A percentile compares a stretch with the other conserved stretches of the same genome.
Conservation (phyloP, 2,888 invertebrate species). For the Matsumyia berberina region DNA sequence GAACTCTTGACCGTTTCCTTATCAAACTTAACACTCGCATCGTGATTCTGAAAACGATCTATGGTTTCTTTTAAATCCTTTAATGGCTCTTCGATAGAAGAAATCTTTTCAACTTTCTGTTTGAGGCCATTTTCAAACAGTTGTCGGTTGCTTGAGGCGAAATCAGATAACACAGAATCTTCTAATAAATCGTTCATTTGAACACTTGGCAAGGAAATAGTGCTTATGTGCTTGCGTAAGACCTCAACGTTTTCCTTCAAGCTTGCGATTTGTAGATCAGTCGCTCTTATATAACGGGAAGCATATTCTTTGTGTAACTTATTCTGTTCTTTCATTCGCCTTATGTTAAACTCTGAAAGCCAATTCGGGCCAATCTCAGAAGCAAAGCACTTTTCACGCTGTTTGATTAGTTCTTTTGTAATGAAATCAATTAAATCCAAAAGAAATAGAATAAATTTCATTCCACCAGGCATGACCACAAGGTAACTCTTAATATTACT, state of each 20-base stretch:
- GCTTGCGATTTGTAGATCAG: conserved; percentile 76
- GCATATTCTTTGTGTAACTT: conserved; percentile 80
- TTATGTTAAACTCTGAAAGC: conserved; percentile 73
- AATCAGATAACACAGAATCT: conserved; percentile 78
- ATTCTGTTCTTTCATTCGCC: conserved; percentile 78
- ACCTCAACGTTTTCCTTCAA: conserved; percentile 77
- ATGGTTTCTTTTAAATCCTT: conserved; percentile 78
- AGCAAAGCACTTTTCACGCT: conserved; percentile 79
- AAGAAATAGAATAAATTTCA: conserved; percentile 82
- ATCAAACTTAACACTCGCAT: conserved; percentile 78
- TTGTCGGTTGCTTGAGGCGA: conserved; percentile 77
- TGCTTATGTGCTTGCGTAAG: conserved; percentile 70
- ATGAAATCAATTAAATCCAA: conserved; percentile 81
- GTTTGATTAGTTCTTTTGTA: conserved; percentile 80
- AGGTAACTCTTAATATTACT: conserved; percentile 82
- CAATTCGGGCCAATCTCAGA: conserved; percentile 57
- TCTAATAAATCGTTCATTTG: conserved; percentile 72
- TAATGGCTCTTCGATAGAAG: conserved; percentile 77
- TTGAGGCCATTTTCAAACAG: conserved; percentile 75
- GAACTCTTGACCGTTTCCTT: conserved; percentile 79
- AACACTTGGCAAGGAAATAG: conserved; percentile 77
- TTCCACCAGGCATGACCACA: conserved; percentile 83
- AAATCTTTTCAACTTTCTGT: conserved; percentile 66
- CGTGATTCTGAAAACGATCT: conserved; percentile 80
- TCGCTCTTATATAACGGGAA: conserved; percentile 79